Evolutionary conservation across 1,140 invertebrate species (phyloP).

Genomic region (Drosophila parvula): DNA sequence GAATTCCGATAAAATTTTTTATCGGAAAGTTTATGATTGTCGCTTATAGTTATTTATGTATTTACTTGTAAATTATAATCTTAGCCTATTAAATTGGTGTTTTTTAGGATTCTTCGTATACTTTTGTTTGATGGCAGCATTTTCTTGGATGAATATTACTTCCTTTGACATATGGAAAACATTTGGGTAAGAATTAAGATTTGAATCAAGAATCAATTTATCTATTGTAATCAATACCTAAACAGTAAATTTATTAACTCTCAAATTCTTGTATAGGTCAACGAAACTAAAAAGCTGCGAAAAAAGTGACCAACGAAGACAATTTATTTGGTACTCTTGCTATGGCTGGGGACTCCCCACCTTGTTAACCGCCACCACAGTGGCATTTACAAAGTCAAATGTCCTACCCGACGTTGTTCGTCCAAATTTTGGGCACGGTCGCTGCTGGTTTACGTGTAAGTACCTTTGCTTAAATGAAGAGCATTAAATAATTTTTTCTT

Average conservation of each 20-base stretch:
- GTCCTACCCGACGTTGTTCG: conserved; percentile 82
- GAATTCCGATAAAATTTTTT: neutral
- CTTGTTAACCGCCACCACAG: conserved; percentile 84
- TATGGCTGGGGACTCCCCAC: conserved; percentile 87
- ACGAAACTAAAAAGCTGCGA: conserved; percentile 53
- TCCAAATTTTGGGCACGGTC: conserved; percentile 85
- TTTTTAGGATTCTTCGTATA: conserved; percentile 91
- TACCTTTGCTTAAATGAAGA: neutral
- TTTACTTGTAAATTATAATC: neutral
- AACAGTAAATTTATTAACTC: neutral
- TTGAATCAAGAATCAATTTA: neutral
- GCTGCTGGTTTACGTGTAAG: conserved; percentile 86
- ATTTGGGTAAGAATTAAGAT: conserved; percentile 88
- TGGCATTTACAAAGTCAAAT: conserved; percentile 84
- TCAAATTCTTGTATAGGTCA: conserved; percentile 35
- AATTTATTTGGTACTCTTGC: conserved; percentile 86
- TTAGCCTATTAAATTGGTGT: neutral
- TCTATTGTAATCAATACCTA: no score
- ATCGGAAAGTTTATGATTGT: neutral
- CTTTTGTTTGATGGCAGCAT: conserved; percentile 93
- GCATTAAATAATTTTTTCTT: neutral
- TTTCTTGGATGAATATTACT: conserved; percentile 96
- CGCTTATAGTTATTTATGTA: neutral
- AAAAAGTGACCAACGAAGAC: conserved; percentile 80
- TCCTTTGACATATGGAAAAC: conserved; percentile 95